Evolutionary conservation across 2,797 vertebrate species (phyloP).

Genomic region (Serranus cabrilla): DNA sequence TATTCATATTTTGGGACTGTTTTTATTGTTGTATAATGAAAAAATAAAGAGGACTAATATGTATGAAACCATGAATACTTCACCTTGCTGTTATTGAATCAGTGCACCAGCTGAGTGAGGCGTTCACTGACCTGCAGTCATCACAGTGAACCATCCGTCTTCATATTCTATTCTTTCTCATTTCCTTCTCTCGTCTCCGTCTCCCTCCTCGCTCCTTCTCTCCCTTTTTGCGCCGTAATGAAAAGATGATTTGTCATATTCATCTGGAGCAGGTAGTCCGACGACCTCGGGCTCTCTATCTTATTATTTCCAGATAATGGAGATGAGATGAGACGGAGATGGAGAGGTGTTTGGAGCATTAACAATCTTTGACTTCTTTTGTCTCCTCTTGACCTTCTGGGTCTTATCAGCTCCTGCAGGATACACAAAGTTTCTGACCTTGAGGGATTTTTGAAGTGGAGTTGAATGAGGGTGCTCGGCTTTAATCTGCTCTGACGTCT

Average conservation of each 20-base stretch:
- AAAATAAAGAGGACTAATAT: constrained; percentile 51
- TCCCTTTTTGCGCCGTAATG: constrained; percentile 30
- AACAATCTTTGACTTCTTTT: constrained; percentile 29
- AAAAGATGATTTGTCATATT: constrained; percentile 73
- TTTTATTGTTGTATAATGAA: constrained; percentile 35
- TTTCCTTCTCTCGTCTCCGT: constrained; percentile 44
- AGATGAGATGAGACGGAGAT: constrained; percentile 44
- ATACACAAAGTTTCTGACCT: constrained; percentile 3
- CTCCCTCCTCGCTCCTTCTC: background rate
- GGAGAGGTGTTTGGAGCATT: constrained; percentile 55
- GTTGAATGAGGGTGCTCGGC: too few species aligned
- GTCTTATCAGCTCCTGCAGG: background rate
- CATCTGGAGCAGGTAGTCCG: constrained; percentile 47
- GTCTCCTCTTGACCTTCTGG: constrained; percentile 58
- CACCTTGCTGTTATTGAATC: too few species aligned
- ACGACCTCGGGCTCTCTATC: constrained; percentile 56
- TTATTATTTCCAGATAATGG: constrained; percentile 65
- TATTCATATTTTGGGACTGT: constrained; percentile 23
- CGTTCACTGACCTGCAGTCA: constrained; percentile 34
- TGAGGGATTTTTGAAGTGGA: too few species aligned
- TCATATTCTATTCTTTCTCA: constrained; percentile 55
- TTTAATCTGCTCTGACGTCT: too few species aligned
- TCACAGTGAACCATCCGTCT: constrained; percentile 42
- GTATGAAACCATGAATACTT: constrained; percentile 9
- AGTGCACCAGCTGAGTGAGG: too few species aligned